Base-by-base conservation (phyloP, 2,113 vertebrate species). In the Elgaria multicarinata region DNA sequence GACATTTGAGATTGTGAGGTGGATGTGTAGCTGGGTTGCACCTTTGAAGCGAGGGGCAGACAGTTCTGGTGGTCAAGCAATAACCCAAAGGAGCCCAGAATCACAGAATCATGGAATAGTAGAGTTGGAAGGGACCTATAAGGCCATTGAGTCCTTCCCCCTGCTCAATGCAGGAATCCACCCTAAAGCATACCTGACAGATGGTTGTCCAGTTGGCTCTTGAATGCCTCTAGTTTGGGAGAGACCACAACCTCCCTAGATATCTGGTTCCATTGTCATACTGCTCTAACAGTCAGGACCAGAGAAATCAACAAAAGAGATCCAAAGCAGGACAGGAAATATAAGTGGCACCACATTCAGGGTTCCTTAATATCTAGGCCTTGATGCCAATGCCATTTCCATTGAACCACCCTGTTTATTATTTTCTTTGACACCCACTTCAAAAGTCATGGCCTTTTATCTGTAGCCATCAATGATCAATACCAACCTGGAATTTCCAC, bases 1-100 rank as follows among this genome's bases (percentile, higher is more conserved):
- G 91, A 89, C 84, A 24, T 90, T 87, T 83, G 71, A 67, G 86
- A 93, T 80, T 46, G 72, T 91, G 87, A 89, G 83, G 64, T 77
- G 67, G 6, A 44, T 77, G 66, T 76, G 89, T 89, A 92, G 9
- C n/a, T 72, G 71, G 87, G 44, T 55, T 77, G 39, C 42, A 83
- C 22, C 46, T 78, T 88, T 58, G 12, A 46, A 67, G 55, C n/a
- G 44, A 0, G 26, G 18, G n/a, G n/a, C 28, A 72, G 20, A 28
- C 36, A 22, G 9, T 44, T 7, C 4, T 26, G n/a, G 7, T 12
- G 22, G 5, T n/a, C 33, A 71, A 66, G 16, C 58, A 71, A 50
- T 16, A n/a, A 33, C 58, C 58, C 58, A 62, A 62, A 62, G 58
- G 46, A 46, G 71, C 26, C 83, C 5, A 36, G 22, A 58, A 58